A percentile compares a stretch with the other conserved stretches of the same genome.
Conservation (phyloP, 2,888 invertebrate species). For the Rhagophthalmus giganteus region DNA sequence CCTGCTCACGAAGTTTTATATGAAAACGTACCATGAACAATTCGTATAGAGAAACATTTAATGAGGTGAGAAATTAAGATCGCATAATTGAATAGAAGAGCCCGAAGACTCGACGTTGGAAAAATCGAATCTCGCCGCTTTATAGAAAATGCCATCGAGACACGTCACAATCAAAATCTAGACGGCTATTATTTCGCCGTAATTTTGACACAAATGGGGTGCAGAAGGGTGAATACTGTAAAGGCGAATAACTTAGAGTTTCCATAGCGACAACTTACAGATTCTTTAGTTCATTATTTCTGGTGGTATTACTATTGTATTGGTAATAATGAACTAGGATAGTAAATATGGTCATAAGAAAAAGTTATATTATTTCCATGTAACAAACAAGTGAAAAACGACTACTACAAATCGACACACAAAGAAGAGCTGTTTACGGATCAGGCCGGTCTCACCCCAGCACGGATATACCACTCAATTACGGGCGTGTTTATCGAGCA, state of each 20-base stretch:
- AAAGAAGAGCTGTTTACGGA: constrained; percentile 31
- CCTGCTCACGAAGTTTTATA: no score
- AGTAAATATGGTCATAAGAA: constrained; percentile 9
- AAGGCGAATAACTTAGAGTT: constrained; percentile 34
- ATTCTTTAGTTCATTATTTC: constrained; percentile 20
- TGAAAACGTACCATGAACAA: no score
- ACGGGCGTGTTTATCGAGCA: constrained; percentile 45
- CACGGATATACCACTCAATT: constrained; percentile 46
- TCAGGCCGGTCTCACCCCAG: constrained; percentile 36
- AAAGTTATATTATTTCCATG: constrained; percentile 27
- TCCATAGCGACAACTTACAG: constrained; percentile 33
- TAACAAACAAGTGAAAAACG: constrained; percentile 35
- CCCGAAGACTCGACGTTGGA: no score
- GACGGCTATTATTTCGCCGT: constrained; percentile 26
- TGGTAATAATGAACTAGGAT: constrained; percentile 6
- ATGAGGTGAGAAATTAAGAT: no score
- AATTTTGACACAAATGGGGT: constrained; percentile 39
- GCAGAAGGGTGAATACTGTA: constrained; percentile 36
- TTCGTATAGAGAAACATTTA: no score
- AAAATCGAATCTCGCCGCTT: no score
- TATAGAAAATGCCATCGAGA: no score
- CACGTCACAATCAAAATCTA: no score
- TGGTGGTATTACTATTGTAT: no score
- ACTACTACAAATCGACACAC: constrained; percentile 36
- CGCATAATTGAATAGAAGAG: no score